Evolutionary conservation across 2,113 vertebrate genomes (phyloP).

Genomic region (Pionites leucogaster): DNA sequence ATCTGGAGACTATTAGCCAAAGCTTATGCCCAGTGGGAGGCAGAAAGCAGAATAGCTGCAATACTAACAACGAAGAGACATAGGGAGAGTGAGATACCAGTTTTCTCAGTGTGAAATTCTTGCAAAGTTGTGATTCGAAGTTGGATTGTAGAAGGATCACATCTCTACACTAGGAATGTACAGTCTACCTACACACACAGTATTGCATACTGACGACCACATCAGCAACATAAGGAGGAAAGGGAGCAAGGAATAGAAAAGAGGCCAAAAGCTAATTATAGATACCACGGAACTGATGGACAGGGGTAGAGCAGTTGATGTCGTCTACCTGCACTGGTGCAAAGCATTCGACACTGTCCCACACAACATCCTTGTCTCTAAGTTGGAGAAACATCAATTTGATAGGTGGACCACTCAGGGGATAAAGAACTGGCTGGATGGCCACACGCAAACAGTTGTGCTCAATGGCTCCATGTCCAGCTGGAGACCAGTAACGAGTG

Average conservation of each 20-base stretch:
- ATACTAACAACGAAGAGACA: background rate
- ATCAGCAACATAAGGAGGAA: background rate
- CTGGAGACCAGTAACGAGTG: too few relatives aligned
- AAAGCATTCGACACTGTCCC: too few relatives aligned
- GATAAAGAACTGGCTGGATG: too few relatives aligned
- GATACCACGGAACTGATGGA: background rate
- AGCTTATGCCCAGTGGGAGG: constrained; percentile 38
- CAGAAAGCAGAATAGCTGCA: constrained; percentile 36
- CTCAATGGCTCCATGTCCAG: too few relatives aligned
- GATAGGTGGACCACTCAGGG: too few relatives aligned
- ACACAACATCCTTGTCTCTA: too few relatives aligned
- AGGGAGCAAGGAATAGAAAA: background rate
- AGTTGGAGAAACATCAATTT: too few relatives aligned
- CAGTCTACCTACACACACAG: background rate
- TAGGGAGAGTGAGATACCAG: constrained; percentile 7
- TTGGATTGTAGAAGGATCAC: background rate
- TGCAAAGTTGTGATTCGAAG: background rate
- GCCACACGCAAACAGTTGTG: too few relatives aligned
- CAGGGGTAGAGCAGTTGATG: too few relatives aligned
- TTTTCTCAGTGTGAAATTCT: background rate
- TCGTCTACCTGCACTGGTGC: too few relatives aligned
- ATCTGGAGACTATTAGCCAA: constrained; percentile 56
- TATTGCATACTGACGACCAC: background rate
- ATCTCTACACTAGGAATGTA: background rate
- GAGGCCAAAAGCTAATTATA: background rate